Evolutionary conservation across 2,113 vertebrate genomes (phyloP), one percentile per base, ranked within the genome.

Genomic region (Mungos mungo): DNA sequence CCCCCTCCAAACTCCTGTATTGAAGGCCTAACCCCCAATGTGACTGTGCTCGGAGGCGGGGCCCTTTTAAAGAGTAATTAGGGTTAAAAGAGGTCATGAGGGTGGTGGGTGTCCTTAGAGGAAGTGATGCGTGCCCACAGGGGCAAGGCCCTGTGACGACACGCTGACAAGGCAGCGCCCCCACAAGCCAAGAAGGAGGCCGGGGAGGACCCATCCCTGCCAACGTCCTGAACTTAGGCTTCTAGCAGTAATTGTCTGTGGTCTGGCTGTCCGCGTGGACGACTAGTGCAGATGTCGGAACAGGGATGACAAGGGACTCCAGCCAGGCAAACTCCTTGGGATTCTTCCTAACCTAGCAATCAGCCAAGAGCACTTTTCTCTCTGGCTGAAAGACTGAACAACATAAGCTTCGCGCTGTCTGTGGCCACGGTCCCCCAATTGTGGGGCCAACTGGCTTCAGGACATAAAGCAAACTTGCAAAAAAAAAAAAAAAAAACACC

Each of bases 321-420:
- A 10, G 19, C 25, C 50, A 45, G 77, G 29, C 23, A 4, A 6
- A 41, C 38, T 57, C 47, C 35, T 7, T 4, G 29, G 63, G 38
- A 5, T 25, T 57, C 35, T 47, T 38, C 41, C 33, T 33, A 19
- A 50, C 0, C 1, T 2, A 10, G 15, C 4, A 11, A 45, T n/a
- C 14, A 1, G 15, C 3, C 6, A 27, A 54, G 27, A 5, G 27
- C 1, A 0, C 15, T 38, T 57, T 72, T 14, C 65, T 52, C 47
- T n/a, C 93, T 12, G 27, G 69, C 0, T 5, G 15, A 68, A 87
- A 72, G 47, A 57, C 54, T 50, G 13, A 54, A 81, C 10, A 76
- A 69, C 35, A 19, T 6, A 60, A 71, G 71, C 63, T 33, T 65
- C n/a, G 85, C 7, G 21, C 66, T 29, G 2, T 5, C 79, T 19